Evolutionary conservation across 2,888 invertebrate genomes (phyloP).

Genomic region (Axea sp.): DNA sequence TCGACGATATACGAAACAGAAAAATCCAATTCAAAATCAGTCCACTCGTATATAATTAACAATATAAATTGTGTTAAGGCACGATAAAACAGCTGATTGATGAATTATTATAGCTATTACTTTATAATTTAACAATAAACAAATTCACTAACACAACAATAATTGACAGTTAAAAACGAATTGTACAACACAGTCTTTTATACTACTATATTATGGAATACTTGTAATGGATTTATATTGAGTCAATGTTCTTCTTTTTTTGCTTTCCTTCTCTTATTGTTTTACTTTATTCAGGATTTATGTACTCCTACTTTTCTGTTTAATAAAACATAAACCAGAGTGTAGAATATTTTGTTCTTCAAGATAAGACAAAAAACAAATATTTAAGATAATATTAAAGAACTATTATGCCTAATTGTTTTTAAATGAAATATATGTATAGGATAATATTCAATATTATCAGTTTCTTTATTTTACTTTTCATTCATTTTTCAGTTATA

Average conservation of each 20-base stretch:
- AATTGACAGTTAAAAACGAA: conserved; percentile 44
- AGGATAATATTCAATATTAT: conserved; percentile 24
- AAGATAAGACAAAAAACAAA: too few relatives aligned
- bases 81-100: conserved; percentile 45
- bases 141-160: conserved; percentile 32
- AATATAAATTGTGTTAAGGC: conserved; percentile 67
- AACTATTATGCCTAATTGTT: background rate
- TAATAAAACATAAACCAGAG: background rate
- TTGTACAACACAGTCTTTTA: conserved; percentile 45
- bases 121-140: conserved; percentile 32
- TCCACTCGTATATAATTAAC: conserved; percentile 67
- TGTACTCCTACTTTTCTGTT: conserved; percentile 1
- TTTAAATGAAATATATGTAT: conserved; percentile 25
- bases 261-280: conserved; percentile 6
- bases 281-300: conserved; percentile 7
- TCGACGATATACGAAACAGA: conserved; percentile 1
- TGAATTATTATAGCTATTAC: conserved; percentile 37
- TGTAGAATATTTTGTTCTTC: background rate
- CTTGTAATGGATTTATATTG: conserved; percentile 13
- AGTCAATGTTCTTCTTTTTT: conserved; percentile 15
- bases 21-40: conserved; percentile 18
- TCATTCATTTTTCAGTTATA: conserved; percentile 21
- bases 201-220: conserved; percentile 29
- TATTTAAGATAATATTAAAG: background rate
- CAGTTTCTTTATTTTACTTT: background rate